Base-by-base conservation (phyloP, 2,113 vertebrate genomes). In the Eurystomus gularis region DNA sequence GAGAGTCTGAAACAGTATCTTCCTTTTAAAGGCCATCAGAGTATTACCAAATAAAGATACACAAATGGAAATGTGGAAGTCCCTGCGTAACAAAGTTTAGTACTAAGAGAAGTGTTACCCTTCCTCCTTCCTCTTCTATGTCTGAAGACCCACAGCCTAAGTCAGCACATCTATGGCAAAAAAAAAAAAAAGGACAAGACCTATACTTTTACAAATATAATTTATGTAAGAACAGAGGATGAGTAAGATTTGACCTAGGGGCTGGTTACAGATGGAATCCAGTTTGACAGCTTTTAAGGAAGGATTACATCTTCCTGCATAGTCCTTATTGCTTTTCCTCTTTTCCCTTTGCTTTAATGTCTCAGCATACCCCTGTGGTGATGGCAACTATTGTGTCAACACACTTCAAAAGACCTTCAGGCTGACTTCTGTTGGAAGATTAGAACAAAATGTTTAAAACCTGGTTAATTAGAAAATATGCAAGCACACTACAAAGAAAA, bases 151-250 rank as follows among this genome's bases (percentile, higher is more conserved):
- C 25, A 20, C 0, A 3, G 35, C 62, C 39, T 17, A 61, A 73
- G 7, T 2, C 33, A 58, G 20, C 12, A 17, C 1, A 11, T 61
- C 12, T 8, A 15, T 0, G 10, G 8, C 1, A 21, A 35, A 15
- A 49, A 11, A 48, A 7, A 17, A 18, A 37, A 18, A 17, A 11
- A 48, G 13, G 21, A 33, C 11, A 25, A 15, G 14, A 26, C 16
- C 60, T 37, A 28, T 5, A n/a, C n/a, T n/a, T n/a, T n/a, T n/a
- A 39, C 8, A 39, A 11, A 71, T 20, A 23, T 12, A 31, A 3
- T 42, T 55, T 24, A 49, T 44, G 72, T 6, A 31, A 62, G 52
- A 68, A 23, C 40, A 90, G 5, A 51, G 73, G 92, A 25, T 54
- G 84, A 94, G 57, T 11, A 40, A 94, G 76, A 31, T 1, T 6